Evolutionary conservation across 2,888 invertebrate species (phyloP).

Genomic region (Caenorhabditis doughertyi): DNA sequence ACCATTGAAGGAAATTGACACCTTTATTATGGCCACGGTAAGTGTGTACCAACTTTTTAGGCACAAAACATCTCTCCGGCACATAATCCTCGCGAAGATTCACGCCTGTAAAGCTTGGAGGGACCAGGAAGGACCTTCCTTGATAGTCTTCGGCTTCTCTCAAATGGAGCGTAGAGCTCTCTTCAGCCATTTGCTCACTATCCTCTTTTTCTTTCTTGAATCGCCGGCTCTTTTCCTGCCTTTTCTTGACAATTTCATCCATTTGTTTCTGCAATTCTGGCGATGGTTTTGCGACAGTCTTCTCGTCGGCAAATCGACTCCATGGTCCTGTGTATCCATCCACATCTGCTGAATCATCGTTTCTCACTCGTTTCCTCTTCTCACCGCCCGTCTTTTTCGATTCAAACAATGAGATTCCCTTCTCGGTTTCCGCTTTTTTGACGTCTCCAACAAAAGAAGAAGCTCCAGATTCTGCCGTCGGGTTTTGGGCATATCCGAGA

Average conservation of each 20-base stretch:
- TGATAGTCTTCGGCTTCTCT: slow-evolving; percentile 96
- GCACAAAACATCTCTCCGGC: slow-evolving; percentile 86
- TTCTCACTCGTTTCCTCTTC: slow-evolving; percentile 89
- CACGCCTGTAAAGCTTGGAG: slow-evolving; percentile 94
- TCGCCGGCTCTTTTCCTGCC: slow-evolving; percentile 96
- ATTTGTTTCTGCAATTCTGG: slow-evolving; percentile 95
- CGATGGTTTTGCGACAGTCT: slow-evolving; percentile 91
- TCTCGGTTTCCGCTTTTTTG: slow-evolving; percentile 74
- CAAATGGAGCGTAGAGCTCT: slow-evolving; percentile 84
- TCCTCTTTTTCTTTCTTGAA: slow-evolving; percentile 92
- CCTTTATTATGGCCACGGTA: slow-evolving; percentile 95
- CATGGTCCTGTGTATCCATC: slow-evolving; percentile 95
- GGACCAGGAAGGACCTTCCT: slow-evolving; percentile 94
- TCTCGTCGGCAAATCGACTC: slow-evolving; percentile 95
- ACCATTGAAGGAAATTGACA: slow-evolving; percentile 94
- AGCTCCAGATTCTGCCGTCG: slow-evolving; percentile 87
- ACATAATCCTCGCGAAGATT: slow-evolving; percentile 92
- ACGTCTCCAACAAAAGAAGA: slow-evolving; percentile 78
- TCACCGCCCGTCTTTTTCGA: slow-evolving; percentile 82
- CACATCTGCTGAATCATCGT: slow-evolving; percentile 93
- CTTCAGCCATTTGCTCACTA: slow-evolving; percentile 89
- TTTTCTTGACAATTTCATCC: slow-evolving; percentile 94
- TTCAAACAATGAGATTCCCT: slow-evolving; percentile 90
- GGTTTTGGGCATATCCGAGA: slow-evolving; percentile 92
- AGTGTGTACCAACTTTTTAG: slow-evolving; percentile 85